Base-by-base conservation (phyloP, 2,113 vertebrate genomes). In the Bungarus multicinctus region DNA sequence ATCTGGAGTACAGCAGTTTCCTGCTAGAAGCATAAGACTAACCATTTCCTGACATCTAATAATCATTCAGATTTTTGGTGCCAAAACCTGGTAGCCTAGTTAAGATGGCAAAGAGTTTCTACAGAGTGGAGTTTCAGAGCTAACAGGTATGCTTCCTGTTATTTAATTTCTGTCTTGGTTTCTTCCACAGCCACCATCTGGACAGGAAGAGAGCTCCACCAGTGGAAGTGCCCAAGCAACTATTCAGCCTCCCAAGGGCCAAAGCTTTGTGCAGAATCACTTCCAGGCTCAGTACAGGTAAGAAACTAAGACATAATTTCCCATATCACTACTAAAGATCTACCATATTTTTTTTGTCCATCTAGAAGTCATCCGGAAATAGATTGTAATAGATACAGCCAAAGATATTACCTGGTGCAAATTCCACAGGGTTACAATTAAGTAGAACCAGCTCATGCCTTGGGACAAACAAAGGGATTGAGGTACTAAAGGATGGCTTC, bases 201-300 rank as follows among this genome's bases (percentile, higher is more conserved):
- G 96, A n/a, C 54, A 90, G 55, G 98, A 98, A 0, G 95, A 96
- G 27, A 95, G 94, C 16, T 93, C 96, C 1, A 11, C 94, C 86
- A 94, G 96, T 7, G 92, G 96, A 91, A 92, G 95, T 89, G 90
- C 95, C 50, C 89, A 92, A 4, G 91, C 94, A 0, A 90, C 95
- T 3, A 2, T 94, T 18, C 97, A 94, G 57, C 98, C 93, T 74
- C 95, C 94, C 16, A 92, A 53, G 4, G 97, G 97, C 25, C 98
- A 98, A 94, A 99, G 99, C 96, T 99, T 99, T 22, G 99, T 99
- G 88, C 98, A 99, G 94, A 99, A 98, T 94, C 98, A 99, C 96
- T 99, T 99, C 96, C 99, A 99, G 96, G 99, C 99, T 0, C 99
- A 99, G 95, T 99, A 99, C 97, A 98, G 98, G 99, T 99, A 96